Evolutionary conservation across 2,888 invertebrate species (phyloP).

Genomic region (Schizotus pectinicornis): DNA sequence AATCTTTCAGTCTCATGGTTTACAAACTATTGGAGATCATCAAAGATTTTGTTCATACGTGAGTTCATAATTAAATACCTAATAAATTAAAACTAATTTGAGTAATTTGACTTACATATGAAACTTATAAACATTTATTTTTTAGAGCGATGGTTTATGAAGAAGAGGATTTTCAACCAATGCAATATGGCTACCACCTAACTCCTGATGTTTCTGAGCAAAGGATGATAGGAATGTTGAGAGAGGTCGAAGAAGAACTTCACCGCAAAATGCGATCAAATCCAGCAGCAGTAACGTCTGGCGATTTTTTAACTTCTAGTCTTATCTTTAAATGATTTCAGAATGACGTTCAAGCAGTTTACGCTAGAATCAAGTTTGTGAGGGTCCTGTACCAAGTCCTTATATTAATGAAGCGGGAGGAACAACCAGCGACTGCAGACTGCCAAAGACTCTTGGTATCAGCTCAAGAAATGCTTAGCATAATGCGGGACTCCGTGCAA

Average conservation of each 20-base stretch:
- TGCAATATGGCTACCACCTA: slow-evolving; percentile 87
- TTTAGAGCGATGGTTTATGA: slow-evolving; percentile 83
- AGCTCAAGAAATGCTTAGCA: slow-evolving; percentile 81
- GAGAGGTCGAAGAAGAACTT: slow-evolving; percentile 91
- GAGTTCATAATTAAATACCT: slow-evolving; percentile 48
- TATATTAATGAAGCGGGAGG: slow-evolving; percentile 64
- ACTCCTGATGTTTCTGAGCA: slow-evolving; percentile 83
- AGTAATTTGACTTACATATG: slow-evolving; percentile 16
- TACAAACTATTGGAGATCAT: slow-evolving; percentile 90
- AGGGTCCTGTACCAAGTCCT: slow-evolving; percentile 86
- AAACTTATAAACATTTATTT: no score
- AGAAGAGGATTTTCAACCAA: slow-evolving; percentile 96
- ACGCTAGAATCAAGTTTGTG: slow-evolving; percentile 84
- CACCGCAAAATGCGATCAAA: slow-evolving; percentile 71
- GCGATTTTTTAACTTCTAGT: background rate
- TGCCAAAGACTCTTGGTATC: slow-evolving; percentile 82
- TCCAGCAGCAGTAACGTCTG: slow-evolving; percentile 39
- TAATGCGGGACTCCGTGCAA: slow-evolving; percentile 76
- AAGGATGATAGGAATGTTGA: slow-evolving; percentile 79
- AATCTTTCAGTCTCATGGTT: slow-evolving; percentile 84
- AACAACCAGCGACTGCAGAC: slow-evolving; percentile 70
- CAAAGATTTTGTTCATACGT: slow-evolving; percentile 87
- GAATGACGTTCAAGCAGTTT: slow-evolving; percentile 70
- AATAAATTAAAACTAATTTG: no score
- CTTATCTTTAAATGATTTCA: slow-evolving; percentile 33